These are phyloP conservation scores for Clivina fossor DNA, from an alignment of 2,888 invertebrate species.

Conservation along the genomic window DNA sequence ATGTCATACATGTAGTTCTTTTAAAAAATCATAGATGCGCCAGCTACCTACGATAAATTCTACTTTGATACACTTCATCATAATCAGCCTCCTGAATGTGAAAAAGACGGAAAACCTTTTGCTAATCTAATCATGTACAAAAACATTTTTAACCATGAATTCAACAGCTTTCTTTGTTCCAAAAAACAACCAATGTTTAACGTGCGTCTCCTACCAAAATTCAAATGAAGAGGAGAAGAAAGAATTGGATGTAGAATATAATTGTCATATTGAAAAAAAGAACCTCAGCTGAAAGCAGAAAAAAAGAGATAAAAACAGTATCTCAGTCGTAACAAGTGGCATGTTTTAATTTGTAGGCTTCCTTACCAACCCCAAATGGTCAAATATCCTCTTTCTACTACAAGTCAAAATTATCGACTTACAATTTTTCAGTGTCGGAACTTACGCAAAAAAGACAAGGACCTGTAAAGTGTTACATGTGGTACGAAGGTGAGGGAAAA, in stretches of 20 bases:
- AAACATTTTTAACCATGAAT: constrained; percentile 37
- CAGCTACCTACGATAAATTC: no score
- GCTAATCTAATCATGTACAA: constrained; percentile 34
- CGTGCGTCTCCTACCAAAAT: constrained; percentile 33
- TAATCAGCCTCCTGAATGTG: no score
- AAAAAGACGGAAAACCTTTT: constrained; percentile 29
- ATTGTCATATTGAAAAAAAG: constrained; percentile 37
- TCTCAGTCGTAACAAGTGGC: constrained; percentile 35
- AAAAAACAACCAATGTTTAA: constrained; percentile 38
- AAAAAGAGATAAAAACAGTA: constrained; percentile 30
- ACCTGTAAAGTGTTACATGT: constrained; percentile 38
- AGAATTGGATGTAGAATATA: constrained; percentile 34
- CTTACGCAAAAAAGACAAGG: constrained; percentile 16
- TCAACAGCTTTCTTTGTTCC: constrained; percentile 38
- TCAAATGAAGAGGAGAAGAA: constrained; percentile 30
- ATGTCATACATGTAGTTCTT: no score
- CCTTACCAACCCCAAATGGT: constrained; percentile 41
- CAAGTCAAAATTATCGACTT: constrained; percentile 38
- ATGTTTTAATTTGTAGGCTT: constrained; percentile 41
- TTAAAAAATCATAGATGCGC: no score
- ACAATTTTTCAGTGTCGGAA: constrained; percentile 40
- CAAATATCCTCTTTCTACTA: constrained; percentile 41
- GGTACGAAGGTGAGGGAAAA: constrained; percentile 40
- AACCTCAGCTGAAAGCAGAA: constrained; percentile 37
- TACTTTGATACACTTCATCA: no score